Base-by-base conservation (phyloP, 2,113 vertebrate species). In the Trichomycterus rosablanca region DNA sequence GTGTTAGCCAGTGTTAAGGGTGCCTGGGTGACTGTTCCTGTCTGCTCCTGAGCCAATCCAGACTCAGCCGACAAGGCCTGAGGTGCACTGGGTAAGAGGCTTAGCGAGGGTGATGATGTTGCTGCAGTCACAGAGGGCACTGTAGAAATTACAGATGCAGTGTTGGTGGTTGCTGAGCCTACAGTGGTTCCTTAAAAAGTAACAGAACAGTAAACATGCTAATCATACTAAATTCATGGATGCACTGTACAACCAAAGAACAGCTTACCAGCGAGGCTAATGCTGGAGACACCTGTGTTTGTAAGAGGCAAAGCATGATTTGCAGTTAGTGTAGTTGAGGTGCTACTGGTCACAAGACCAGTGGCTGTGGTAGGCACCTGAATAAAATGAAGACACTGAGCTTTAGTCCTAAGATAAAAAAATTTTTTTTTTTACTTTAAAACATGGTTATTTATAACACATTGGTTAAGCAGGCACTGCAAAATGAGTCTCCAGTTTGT, bases 331-430 rank as follows among this genome's bases (percentile, higher is more conserved):
- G 94, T 94, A 73, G 94, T 91, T 70, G 96, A 89, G 67, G 94
- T 86, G 78, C 89, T 98, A 85, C 93, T 97, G 74, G 89, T 93
- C 84, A 98, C 93, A 88, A 98, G 93, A 90, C 93, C n/a, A n/a
- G n/a, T 97, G 63, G 93, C 91, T n/a, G 96, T 96, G 85, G 91
- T 94, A 78, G 92, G 89, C 87, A 93, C 92, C 95, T 99, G 79
- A 7, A 50, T 15, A 11, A 4, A 35, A 52, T 14, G 54, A 48
- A 48, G 56, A 22, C 28, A 9, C 59, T 2, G 20, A 67, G 19
- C 4, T 28, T 7, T 15, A 11, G 34, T 49, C 32, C 5, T 18
- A 12, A 4, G 2, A 7, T 20, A 54, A n/a, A n/a, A n/a, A n/a
- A n/a, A n/a, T n/a, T n/a, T n/a, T n/a, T n/a, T n/a, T n/a, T n/a